Conservation (phyloP, 2,888 invertebrate genomes). For the Reticulitermes lucifugus region DNA sequence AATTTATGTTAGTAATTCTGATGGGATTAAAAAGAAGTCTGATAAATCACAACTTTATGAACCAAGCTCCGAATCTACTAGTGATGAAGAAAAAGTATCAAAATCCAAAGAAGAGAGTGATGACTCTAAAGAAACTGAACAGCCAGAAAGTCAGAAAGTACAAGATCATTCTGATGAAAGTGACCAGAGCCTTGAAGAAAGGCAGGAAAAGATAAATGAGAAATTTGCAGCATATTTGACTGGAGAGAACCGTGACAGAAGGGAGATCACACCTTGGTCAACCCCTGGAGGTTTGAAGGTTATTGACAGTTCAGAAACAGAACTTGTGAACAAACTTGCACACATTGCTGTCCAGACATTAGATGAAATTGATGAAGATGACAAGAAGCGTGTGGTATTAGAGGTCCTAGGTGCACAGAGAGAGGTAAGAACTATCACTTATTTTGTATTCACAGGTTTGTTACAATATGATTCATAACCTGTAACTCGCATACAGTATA, state of each 20-base stretch:
- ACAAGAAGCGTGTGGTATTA: slow-evolving; percentile 64
- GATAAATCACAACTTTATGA: slow-evolving; percentile 10
- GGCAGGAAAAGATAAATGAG: slow-evolving; percentile 39
- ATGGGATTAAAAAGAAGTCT: neutral
- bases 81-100: neutral
- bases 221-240: slow-evolving; percentile 3
- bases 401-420: slow-evolving; percentile 64
- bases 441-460: neutral
- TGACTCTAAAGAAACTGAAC: neutral
- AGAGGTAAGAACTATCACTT: slow-evolving; percentile 54
- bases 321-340: slow-evolving; percentile 62
- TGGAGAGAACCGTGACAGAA: slow-evolving; percentile 30
- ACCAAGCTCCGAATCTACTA: neutral
- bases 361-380: slow-evolving; percentile 66
- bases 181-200: neutral
- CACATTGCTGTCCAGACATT: slow-evolving; percentile 65
- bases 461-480: too few relatives aligned
- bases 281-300: slow-evolving; percentile 55
- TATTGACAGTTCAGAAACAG: slow-evolving; percentile 56
- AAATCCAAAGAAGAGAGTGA: neutral
- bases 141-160: neutral
- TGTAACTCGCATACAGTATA: too few relatives aligned
- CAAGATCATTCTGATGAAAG: neutral
- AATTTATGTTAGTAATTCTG: slow-evolving; percentile 5
- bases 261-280: slow-evolving; percentile 52